Conservation (phyloP, 2,888 invertebrate species). For the Hirtodrosophila confusa region DNA sequence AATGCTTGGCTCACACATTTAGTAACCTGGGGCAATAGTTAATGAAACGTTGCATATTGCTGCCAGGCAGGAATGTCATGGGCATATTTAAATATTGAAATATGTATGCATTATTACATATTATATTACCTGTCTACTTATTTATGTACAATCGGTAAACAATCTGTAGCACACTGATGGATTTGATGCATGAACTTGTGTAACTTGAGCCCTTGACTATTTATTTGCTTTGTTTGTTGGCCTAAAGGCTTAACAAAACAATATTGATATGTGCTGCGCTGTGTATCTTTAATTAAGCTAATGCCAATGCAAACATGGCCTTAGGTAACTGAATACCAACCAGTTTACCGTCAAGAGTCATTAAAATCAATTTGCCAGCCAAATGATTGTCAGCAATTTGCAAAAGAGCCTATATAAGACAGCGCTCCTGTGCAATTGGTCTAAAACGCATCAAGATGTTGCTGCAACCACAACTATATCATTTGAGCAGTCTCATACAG, state of each 20-base stretch:
- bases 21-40: neutral
- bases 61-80: no score
- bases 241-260: slow-evolving; percentile 46
- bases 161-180: slow-evolving; percentile 4
- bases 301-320: slow-evolving; percentile 59
- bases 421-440: neutral
- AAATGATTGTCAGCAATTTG: slow-evolving; percentile 48
- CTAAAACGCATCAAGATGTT: slow-evolving; percentile 49
- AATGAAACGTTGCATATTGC: no score
- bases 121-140: slow-evolving; percentile 12
- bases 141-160: slow-evolving; percentile 18
- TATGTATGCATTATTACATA: slow-evolving; percentile 4
- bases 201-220: slow-evolving; percentile 13
- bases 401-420: slow-evolving; percentile 31
- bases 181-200: neutral
- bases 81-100: neutral
- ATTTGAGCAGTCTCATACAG: slow-evolving; percentile 59
- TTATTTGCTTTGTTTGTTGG: slow-evolving; percentile 42
- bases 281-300: slow-evolving; percentile 70
- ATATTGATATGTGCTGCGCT: slow-evolving; percentile 41
- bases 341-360: slow-evolving; percentile 34
- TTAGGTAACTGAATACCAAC: slow-evolving; percentile 31
- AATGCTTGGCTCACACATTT: neutral
- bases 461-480: slow-evolving; percentile 42
- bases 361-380: slow-evolving; percentile 64